Evolutionary conservation across 2,797 vertebrate species (phyloP), one percentile per base, ranked within the genome.

Genomic region (Squalus acanthias): DNA sequence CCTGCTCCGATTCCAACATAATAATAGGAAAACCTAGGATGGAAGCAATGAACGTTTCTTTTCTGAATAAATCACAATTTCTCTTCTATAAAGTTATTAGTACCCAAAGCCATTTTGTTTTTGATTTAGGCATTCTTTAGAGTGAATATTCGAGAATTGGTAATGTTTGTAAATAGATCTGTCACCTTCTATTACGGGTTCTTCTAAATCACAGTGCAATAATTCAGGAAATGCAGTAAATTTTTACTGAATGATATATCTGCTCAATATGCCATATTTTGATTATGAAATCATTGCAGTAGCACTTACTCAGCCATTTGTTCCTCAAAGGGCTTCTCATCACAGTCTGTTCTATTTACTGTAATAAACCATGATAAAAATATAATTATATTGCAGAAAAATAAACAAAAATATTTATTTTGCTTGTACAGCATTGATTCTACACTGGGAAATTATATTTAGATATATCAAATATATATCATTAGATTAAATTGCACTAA

Each of bases 271-370:
- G 39, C 65, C 53, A n/a, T 46, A 15, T 4, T 72, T 8, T 87
- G 10, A 97, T 87, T 72, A 8, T 60, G 96, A 82, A 96, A 24
- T 96, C 96, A 53, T 91, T 96, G 24, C 53, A 69, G 15, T 96
- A 96, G 96, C 67, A 97, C 97, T 97, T 97, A 97, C 97, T 82
- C n/a, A 92, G 96, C 96, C 79, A 97, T 96, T 95, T 97, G 97
- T 96, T 97, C 96, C 96, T 97, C 97, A 76, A 97, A 46, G 67
- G 97, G 97, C 33, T 96, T 96, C 2, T 70, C 39, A 26, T 72
- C 93, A 97, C 97, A 97, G 96, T 97, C 96, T 17, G 1, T 88
- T 96, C 95, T 95, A 96, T 96, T 97, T 95, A 97, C 97, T 97
- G 96, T 76, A 96, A 97, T 96, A 96, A 69, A 94, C 12, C 12